phyloP scores from a whole-genome alignment of 2,888 invertebrate species.

The Odontocerum albicorne region DNA sequence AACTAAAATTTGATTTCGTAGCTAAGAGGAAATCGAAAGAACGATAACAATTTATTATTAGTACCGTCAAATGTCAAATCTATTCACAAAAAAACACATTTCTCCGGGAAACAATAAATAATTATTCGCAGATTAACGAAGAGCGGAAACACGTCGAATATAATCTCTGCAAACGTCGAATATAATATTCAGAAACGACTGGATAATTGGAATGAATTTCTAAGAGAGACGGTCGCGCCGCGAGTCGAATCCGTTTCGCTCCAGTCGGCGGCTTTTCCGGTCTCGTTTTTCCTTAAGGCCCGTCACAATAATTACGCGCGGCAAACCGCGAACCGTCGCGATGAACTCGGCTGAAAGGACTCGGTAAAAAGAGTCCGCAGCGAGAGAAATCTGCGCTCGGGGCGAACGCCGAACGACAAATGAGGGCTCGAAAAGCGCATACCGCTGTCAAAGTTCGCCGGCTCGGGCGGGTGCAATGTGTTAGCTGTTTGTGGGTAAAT shows the following conservation, averaged over 20 bases:
- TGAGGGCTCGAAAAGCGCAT: conserved; percentile 2
- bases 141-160: too few relatives aligned
- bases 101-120: too few relatives aligned
- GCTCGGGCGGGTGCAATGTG: conserved; percentile 9
- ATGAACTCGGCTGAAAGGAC: neutral
- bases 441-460: conserved; percentile 27
- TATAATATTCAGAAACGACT: conserved; percentile 1
- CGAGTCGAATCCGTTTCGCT: conserved; percentile 9
- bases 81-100: too few relatives aligned
- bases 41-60: too few relatives aligned
- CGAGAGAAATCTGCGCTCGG: neutral
- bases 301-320: neutral
- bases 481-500: too few relatives aligned
- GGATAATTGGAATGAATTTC: conserved; percentile 1
- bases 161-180: too few relatives aligned
- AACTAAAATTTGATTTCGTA: too few relatives aligned
- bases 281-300: conserved; percentile 10
- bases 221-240: conserved; percentile 12
- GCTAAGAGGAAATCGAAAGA: too few relatives aligned
- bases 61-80: too few relatives aligned
- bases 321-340: conserved; percentile 4
- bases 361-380: neutral
- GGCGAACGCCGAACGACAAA: conserved; percentile 11
- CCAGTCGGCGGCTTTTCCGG: conserved; percentile 12
- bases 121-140: too few relatives aligned